A percentile compares a stretch with the other conserved stretches of the same genome.
Conservation (phyloP, 1,140 invertebrate species). For the Drosophila simulans region DNA sequence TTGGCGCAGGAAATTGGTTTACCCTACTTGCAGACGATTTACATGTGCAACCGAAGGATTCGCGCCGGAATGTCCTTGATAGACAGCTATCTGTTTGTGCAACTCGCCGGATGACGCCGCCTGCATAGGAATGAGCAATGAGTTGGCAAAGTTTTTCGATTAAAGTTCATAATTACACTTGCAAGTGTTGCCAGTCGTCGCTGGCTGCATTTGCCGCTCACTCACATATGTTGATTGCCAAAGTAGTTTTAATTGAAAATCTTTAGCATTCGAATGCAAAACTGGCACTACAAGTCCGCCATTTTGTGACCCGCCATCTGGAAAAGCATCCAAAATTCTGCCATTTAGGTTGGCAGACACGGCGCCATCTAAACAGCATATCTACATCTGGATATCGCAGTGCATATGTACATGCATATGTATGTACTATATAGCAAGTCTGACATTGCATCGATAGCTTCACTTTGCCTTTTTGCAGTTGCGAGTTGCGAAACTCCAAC, state of each 20-base stretch:
- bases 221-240: constrained; percentile 68
- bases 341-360: constrained; percentile 54
- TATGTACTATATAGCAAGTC: constrained; percentile 4
- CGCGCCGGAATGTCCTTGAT: constrained; percentile 34
- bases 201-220: constrained; percentile 25
- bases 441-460: constrained; percentile 44
- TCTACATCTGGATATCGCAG: constrained; percentile 8
- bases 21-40: constrained; percentile 22
- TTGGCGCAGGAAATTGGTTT: constrained; percentile 14
- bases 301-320: constrained; percentile 42
- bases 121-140: constrained; percentile 68
- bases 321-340: constrained; percentile 44
- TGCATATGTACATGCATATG: background rate
- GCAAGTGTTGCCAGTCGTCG: constrained; percentile 41
- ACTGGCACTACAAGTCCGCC: constrained; percentile 2
- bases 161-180: constrained; percentile 82
- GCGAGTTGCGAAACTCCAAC: constrained; percentile 5
- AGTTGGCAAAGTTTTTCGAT: constrained; percentile 78
- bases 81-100: constrained; percentile 56
- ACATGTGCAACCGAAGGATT: constrained; percentile 16
- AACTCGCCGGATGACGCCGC: constrained; percentile 9
- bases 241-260: constrained; percentile 82
- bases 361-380: constrained; percentile 46
- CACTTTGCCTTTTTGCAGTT: constrained; percentile 35
- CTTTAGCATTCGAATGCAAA: constrained; percentile 59